Base-by-base conservation (phyloP, 2,797 vertebrate species). In the Taenioides sp. region DNA sequence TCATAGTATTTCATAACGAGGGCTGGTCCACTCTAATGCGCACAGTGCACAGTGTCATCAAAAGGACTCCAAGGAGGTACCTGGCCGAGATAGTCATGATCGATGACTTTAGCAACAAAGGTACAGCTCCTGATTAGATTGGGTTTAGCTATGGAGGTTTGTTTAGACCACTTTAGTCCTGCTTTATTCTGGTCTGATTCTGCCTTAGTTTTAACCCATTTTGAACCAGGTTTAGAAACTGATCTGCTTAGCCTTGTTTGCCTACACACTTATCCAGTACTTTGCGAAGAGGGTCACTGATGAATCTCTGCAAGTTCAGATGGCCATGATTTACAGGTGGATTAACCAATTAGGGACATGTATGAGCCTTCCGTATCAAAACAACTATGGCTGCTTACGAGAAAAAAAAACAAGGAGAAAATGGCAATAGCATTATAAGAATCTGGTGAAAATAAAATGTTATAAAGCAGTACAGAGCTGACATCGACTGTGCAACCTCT, bases 1-100 rank as follows among this genome's bases (percentile, higher is more conserved):
- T 99, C 74, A 98, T 99, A n/a, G 98, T 99, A 82, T 99, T 99
- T 89, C 98, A 99, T 75, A 99, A 99, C 9, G 98, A 99, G 85
- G 98, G 98, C 57, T 99, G 98, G 98, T 99, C 98, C 20, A 99
- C 98, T 0, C 93, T 99, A 79, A 96, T 99, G 97, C 95, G 98
- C 78, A 99, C 98, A 0, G 88, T 99, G 72, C 98, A 99, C 94
- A 99, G 98, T 66, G 95, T 99, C 66, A 98, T 99, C 85, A 99
- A 99, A 91, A 96, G 98, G 90, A 99, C 98, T 18, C 96, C 96
- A 10, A 94, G 95, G 72, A 95, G 79, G 75, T 99, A 96, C 86
- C 91, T 99, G 85, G 96, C 97, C 54, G 98, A 99, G 93, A 96
- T 99, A 22, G 97, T 99, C 77, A 87, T 99, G 93, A 99, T 99